Conservation (phyloP, 2,888 invertebrate genomes). For the Macrosiphum euphorbiae region DNA sequence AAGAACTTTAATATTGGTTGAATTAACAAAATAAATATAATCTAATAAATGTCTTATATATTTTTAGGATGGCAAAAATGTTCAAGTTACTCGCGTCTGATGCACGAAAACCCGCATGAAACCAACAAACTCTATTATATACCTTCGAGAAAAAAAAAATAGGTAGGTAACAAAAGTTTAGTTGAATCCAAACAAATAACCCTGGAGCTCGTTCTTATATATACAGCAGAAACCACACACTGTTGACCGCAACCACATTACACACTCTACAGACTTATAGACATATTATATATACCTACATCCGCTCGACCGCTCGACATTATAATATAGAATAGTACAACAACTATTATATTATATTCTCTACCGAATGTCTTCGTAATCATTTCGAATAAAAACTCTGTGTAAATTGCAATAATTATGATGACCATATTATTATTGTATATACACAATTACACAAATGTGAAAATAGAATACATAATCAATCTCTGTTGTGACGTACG, state of each 20-base stretch:
- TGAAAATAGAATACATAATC: no score
- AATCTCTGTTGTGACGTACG: no score
- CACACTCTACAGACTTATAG: not conserved
- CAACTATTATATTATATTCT: not conserved
- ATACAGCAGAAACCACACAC: not conserved
- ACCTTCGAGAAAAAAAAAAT: not conserved
- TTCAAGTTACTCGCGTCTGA: not conserved
- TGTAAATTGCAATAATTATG: not conserved
- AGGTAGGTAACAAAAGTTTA: not conserved
- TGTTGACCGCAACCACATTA: constrained; percentile 18
- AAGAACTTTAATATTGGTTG: not conserved
- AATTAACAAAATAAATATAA: not conserved
- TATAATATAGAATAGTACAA: not conserved
- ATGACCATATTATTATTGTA: not conserved
- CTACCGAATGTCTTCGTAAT: not conserved
- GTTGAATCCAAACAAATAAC: constrained; percentile 47
- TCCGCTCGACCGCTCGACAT: not conserved
- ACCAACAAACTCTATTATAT: constrained; percentile 34
- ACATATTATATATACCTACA: not conserved
- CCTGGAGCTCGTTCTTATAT: not conserved
- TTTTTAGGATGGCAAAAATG: not conserved
- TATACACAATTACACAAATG: no score
- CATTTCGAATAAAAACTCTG: not conserved
- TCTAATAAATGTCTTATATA: not conserved
- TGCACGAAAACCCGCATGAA: not conserved